These are phyloP conservation scores for Digitonthophagus gazella DNA, from an alignment of 2,888 invertebrate species.

Conservation along the genomic window DNA sequence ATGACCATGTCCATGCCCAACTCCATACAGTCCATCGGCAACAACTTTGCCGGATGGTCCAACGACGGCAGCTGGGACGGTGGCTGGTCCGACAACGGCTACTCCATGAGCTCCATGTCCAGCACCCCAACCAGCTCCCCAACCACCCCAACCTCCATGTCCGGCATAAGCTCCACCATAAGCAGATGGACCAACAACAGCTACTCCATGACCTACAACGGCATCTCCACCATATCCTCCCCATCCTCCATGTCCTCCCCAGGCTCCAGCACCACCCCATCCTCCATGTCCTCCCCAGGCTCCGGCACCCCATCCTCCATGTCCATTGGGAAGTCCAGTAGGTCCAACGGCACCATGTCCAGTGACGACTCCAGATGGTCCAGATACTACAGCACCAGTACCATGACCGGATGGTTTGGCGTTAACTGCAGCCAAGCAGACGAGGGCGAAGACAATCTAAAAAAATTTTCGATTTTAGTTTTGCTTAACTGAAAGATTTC, in stretches of 20 bases:
- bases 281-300: slow-evolving; percentile 31
- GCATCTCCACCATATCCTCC: slow-evolving; percentile 31
- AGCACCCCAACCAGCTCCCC: slow-evolving; percentile 26
- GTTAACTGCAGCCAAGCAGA: slow-evolving; percentile 4
- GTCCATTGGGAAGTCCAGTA: background rate
- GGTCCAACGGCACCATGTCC: slow-evolving; percentile 9
- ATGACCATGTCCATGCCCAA: slow-evolving; percentile 28
- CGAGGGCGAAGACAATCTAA: slow-evolving; percentile 4
- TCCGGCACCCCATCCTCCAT: slow-evolving; percentile 28
- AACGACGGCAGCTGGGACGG: slow-evolving; percentile 39
- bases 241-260: slow-evolving; percentile 40
- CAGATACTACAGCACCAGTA: background rate
- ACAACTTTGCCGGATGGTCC: slow-evolving; percentile 40
- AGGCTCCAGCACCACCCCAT: slow-evolving; percentile 27
- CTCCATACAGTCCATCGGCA: slow-evolving; percentile 41
- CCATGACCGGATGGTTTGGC: slow-evolving; percentile 7
- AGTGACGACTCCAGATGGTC: slow-evolving; percentile 9
- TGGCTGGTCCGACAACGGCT: slow-evolving; percentile 40
- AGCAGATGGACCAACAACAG: slow-evolving; percentile 29
- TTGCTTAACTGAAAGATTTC: background rate
- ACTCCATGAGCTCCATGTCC: slow-evolving; percentile 40
- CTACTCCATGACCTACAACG: slow-evolving; percentile 30
- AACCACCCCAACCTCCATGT: slow-evolving; percentile 22
- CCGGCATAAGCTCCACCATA: slow-evolving; percentile 20
- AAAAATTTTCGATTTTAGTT: too few relatives aligned